Conservation (phyloP, 2,797 vertebrate genomes). For the Sebastes steindachneri region DNA sequence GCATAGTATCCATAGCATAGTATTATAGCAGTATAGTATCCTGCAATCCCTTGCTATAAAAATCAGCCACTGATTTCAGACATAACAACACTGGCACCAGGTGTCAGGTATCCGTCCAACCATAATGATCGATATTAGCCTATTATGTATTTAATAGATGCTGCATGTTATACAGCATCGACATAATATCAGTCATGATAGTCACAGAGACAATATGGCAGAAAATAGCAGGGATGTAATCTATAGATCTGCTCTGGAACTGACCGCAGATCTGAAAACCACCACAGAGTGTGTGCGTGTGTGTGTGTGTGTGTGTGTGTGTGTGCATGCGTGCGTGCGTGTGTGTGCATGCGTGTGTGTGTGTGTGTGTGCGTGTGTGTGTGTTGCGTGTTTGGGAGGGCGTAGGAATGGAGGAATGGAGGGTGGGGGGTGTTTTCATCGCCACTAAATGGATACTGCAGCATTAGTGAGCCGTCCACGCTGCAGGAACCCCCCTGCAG, state of each 20-base stretch:
- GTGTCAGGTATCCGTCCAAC: background rate
- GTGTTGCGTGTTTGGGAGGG: slow-evolving; percentile 58
- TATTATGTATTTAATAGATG: background rate
- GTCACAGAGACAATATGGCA: background rate
- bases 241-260: slow-evolving; percentile 3
- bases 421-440: slow-evolving; percentile 34
- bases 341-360: slow-evolving; percentile 29
- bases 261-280: background rate
- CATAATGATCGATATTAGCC: background rate
- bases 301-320: slow-evolving; percentile 4
- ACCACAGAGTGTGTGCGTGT: background rate
- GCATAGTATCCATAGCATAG: background rate
- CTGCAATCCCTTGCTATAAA: background rate
- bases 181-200: background rate
- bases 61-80: background rate
- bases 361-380: slow-evolving; percentile 49
- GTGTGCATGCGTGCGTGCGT: slow-evolving; percentile 42
- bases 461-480: slow-evolving; percentile 28
- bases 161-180: background rate
- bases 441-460: slow-evolving; percentile 48
- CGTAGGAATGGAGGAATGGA: background rate
- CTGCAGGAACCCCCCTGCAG: slow-evolving; percentile 78
- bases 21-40: too few species aligned
- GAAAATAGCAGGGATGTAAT: background rate
- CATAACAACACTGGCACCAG: background rate